Percentiles rank a stretch among this genome's conserved stretches.
Conservation (phyloP, 1,140 invertebrate genomes). For the Temnothorax longispinosus region DNA sequence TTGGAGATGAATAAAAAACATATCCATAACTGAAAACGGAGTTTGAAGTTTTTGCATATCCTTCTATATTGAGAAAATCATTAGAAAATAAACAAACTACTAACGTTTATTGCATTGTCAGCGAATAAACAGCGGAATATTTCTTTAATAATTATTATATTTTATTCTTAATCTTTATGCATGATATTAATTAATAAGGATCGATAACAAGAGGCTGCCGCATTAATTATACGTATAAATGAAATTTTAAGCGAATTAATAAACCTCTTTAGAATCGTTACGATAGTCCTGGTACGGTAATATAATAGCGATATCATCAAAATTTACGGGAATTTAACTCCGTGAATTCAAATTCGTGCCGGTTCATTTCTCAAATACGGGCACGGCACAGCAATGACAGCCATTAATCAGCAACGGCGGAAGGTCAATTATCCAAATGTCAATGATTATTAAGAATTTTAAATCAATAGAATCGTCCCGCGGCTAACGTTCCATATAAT, state of each 20-base stretch:
- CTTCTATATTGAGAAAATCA: background rate
- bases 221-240: conserved; percentile 35
- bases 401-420: conserved; percentile 41
- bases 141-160: background rate
- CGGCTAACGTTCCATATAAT: conserved; percentile 43
- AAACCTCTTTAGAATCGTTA: conserved; percentile 33
- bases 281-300: background rate
- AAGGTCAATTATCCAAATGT: conserved; percentile 52
- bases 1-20: background rate
- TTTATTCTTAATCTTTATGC: background rate
- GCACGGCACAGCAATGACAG: conserved; percentile 4
- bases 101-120: background rate
- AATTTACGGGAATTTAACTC: conserved; percentile 48
- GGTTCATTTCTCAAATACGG: conserved; percentile 37
- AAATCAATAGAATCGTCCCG: conserved; percentile 44
- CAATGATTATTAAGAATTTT: conserved; percentile 48
- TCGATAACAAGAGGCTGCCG: background rate
- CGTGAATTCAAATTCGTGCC: conserved; percentile 27
- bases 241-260: conserved; percentile 29
- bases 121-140: background rate
- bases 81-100: background rate
- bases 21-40: background rate
- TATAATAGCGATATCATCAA: conserved; percentile 35
- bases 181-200: conserved; percentile 25
- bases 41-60: background rate